These are phyloP conservation scores for Anableps anableps DNA, from an alignment of 2,797 vertebrate species.

Conservation along the genomic window DNA sequence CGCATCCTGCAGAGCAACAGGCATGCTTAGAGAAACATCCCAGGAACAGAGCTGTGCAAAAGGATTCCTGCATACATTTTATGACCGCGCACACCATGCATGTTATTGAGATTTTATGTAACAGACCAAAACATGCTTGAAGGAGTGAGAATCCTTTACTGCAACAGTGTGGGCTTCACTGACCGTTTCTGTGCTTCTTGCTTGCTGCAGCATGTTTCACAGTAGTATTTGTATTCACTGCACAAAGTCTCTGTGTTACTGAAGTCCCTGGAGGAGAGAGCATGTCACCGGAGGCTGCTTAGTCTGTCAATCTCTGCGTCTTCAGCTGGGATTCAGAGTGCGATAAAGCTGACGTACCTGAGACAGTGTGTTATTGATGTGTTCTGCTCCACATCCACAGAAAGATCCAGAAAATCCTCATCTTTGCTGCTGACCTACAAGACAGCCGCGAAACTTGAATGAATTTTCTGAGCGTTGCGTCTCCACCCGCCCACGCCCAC, in stretches of 20 bases:
- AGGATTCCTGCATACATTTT: not conserved
- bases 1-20: constrained; percentile 76
- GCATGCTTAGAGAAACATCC: not conserved
- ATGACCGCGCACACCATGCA: not conserved
- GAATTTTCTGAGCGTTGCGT: constrained; percentile 18
- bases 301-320: constrained; percentile 8
- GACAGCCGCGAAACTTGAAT: constrained; percentile 31
- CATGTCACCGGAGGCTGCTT: constrained; percentile 34
- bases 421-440: constrained; percentile 98
- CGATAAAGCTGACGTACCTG: constrained; percentile 80
- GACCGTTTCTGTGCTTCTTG: constrained; percentile 98
- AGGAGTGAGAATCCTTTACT: not conserved
- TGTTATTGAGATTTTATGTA: not conserved
- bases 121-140: not conserved
- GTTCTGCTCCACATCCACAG: constrained; percentile 98
- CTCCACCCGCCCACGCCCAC: too few relatives aligned
- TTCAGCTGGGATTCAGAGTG: not conserved
- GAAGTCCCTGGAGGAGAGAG: constrained; percentile 88
- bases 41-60: not conserved
- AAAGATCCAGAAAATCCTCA: constrained; percentile 98
- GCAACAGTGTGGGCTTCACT: constrained; percentile 22
- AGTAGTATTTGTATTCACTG: constrained; percentile 99
- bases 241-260: constrained; percentile 98
- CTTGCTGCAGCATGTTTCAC: constrained; percentile 98
- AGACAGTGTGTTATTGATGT: constrained; percentile 98